These are phyloP conservation scores for Seriola aureovittata DNA, from an alignment of 2,113 vertebrate genomes.

Conservation along the genomic window DNA sequence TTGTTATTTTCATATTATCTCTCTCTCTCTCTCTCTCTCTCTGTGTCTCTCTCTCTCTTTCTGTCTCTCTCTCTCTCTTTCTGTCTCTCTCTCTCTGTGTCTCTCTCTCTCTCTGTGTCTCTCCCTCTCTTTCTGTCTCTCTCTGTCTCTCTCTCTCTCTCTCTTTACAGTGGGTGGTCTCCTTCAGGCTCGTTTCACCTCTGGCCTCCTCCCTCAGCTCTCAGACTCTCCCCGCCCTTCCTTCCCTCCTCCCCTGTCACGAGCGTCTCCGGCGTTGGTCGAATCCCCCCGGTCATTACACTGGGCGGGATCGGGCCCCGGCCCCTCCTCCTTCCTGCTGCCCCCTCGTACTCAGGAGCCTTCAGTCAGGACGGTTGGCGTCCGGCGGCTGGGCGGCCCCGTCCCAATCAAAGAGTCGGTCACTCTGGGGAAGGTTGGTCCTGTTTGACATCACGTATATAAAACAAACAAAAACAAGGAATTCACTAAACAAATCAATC, in stretches of 20 bases:
- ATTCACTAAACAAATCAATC: too few species aligned
- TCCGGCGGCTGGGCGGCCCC: conserved; percentile 86
- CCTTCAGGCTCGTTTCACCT: conserved; percentile 88
- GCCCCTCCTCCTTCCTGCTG: conserved; percentile 78
- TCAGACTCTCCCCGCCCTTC: conserved; percentile 66
- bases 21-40: too few species aligned
- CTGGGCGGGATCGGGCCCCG: conserved; percentile 68
- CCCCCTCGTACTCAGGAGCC: conserved; percentile 79
- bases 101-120: too few species aligned
- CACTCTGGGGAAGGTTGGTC: conserved; percentile 83
- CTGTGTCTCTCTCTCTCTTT: too few species aligned
- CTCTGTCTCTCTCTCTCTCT: neutral
- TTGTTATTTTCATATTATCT: too few species aligned
- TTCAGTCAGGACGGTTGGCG: conserved; percentile 87
- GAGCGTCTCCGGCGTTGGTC: neutral
- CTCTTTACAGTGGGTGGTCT: conserved; percentile 84
- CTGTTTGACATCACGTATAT: neutral
- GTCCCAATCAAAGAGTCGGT: conserved; percentile 89
- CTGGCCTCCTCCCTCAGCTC: conserved; percentile 70
- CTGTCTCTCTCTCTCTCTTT: too few species aligned
- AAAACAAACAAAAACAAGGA: too few species aligned
- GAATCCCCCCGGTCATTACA: conserved; percentile 26
- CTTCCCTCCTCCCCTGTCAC: conserved; percentile 23
- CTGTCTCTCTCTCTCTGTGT: too few species aligned
- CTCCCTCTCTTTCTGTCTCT: too few species aligned